Evolutionary conservation across 2,888 invertebrate species (phyloP), one percentile per base, ranked within the genome.

Genomic region (Dorcus hopei): DNA sequence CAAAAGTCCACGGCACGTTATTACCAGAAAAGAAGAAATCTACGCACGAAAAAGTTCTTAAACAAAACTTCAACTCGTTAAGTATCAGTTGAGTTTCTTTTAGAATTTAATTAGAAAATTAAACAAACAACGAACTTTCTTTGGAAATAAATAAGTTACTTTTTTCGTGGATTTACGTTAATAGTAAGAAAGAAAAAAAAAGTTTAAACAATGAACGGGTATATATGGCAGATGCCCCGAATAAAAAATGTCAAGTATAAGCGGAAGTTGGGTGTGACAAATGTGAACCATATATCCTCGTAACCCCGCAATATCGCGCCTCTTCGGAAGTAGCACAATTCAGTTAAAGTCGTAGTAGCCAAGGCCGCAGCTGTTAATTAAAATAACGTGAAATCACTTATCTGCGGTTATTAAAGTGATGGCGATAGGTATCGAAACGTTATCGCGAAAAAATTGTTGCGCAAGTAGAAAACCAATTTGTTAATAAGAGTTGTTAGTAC

Each of bases 191-290:
- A 26, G 41, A 40, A 26, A 51, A 42, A 56, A 16, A n/a, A 14
- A 6, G 40, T 51, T 50, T 43, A 16, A 54, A 54, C 16, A 54
- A 45, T 14, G 47, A 48, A 23, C n/a, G 14, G 54, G 38, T 38
- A 23, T 39, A 52, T 14, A 26, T 38, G 50, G 55, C 43, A 55
- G 43, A 55, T 14, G 16, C 55, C 19, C 50, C 62, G 61, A 64
- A 62, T 64, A 62, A 64, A 60, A 58, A 59, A 58, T 58, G 55
- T 49, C 39, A 57, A 54, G 55, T 49, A 55, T 53, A 59, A 64
- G 50, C 63, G 65, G 65, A 65, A 65, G 65, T 58, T 61, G 62
- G 53, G 60, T 61, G 61, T 59, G 65, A 63, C 65, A 65, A 65
- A 65, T 65, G 65, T 52, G 63, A 59, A 61, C 62, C 62, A 59